Evolutionary conservation across 1,140 invertebrate species (phyloP).

Genomic region (Rhizoglyphus robini): DNA sequence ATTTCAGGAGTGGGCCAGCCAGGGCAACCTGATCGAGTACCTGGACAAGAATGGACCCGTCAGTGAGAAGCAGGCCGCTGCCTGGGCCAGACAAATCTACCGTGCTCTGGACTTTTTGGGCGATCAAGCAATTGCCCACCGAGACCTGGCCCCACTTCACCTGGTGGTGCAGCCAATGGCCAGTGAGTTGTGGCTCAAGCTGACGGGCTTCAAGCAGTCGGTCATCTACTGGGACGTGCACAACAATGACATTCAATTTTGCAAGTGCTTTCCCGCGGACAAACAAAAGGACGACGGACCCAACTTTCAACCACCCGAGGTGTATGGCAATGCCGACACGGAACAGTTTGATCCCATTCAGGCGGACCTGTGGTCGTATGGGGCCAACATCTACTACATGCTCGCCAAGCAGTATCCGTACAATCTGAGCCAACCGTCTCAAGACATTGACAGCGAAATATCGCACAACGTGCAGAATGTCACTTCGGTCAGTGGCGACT

Average conservation of each 20-base stretch:
- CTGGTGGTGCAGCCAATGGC: neutral
- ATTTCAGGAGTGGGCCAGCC: neutral
- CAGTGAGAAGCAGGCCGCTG: neutral
- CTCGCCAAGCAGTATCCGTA: slow-evolving; percentile 10
- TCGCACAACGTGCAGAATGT: slow-evolving; percentile 2
- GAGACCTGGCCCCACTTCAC: neutral
- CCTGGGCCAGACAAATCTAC: too few relatives aligned
- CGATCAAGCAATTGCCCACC: too few relatives aligned
- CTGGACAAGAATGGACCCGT: slow-evolving; percentile 6
- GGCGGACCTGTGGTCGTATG: slow-evolving; percentile 10
- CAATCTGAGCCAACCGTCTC: neutral
- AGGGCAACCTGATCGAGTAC: neutral
- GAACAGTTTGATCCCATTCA: too few relatives aligned
- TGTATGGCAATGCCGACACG: too few relatives aligned
- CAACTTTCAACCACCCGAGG: slow-evolving; percentile 11
- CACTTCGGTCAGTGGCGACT: neutral
- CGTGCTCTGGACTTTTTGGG: too few relatives aligned
- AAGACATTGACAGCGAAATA: neutral
- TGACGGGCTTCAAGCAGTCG: slow-evolving; percentile 8
- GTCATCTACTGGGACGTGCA: slow-evolving; percentile 1
- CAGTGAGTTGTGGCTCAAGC: slow-evolving; percentile 3
- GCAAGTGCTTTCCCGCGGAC: neutral
- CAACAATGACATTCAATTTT: neutral
- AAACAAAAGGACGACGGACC: neutral
- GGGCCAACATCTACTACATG: neutral